Evolutionary conservation across 2,888 invertebrate genomes (phyloP), one percentile per base, ranked within the genome.

Genomic region (Leptodirus hochenwartii): DNA sequence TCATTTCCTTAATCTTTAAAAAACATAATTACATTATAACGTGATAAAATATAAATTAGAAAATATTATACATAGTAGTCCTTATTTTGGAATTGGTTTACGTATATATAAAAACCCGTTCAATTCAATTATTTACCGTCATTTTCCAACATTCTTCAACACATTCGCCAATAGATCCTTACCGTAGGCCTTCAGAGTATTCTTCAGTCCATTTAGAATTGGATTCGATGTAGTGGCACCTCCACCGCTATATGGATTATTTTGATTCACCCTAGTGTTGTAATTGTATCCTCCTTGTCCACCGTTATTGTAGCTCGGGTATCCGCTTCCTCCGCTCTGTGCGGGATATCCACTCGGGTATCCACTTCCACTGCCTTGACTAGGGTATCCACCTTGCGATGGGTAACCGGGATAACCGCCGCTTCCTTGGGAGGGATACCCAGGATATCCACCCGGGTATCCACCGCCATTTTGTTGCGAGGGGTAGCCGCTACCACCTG

Each of bases 121-220:
- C n/a, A n/a, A n/a, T n/a, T n/a, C n/a, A n/a, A n/a, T n/a, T n/a
- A n/a, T n/a, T n/a, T n/a, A n/a, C n/a, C n/a, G n/a, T n/a, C n/a
- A n/a, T n/a, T n/a, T n/a, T n/a, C n/a, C n/a, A n/a, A n/a, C n/a
- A n/a, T n/a, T n/a, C n/a, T 41, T 38, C 30, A 54, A 36, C 25
- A 51, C 49, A 34, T 52, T 47, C 43, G 49, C 51, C 25, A 56
- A 41, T 32, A 53, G 36, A 38, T 50, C 46, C 43, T 49, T 53
- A 55, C 56, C 56, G 43, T 52, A 45, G 23, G 41, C 46, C 40
- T 54, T 54, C 15, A 56, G 39, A 4, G 48, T 45, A 23, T 45
- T 44, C n/a, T 45, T 47, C n/a, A 54, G 37, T 34, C 45, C 47
- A 33, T 54, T 54, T 4, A 48, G 43, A 9, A 47, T 31, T 6